These are phyloP conservation scores for Geotrypetes seraphini DNA, from an alignment of 2,797 vertebrate genomes.

Conservation along the genomic window DNA sequence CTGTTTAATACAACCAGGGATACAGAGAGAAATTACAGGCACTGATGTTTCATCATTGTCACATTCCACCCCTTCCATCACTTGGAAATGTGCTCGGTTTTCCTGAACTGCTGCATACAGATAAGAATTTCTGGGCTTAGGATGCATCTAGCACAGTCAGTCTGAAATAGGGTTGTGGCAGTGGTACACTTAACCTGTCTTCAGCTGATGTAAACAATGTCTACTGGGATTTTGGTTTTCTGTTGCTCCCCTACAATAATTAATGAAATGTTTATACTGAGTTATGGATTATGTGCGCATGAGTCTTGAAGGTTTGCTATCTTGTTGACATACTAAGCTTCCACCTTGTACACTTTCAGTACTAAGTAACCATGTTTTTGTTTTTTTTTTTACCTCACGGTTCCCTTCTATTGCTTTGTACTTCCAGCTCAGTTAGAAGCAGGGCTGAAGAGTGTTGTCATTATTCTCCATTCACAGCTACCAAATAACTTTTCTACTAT, in stretches of 20 bases:
- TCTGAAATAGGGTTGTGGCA: background rate
- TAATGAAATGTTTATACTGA: background rate
- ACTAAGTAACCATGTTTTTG: no score
- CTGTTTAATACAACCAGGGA: constrained; percentile 9
- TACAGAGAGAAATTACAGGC: constrained; percentile 1
- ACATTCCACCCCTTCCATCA: background rate
- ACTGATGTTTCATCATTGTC: constrained; percentile 1
- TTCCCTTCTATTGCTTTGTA: no score
- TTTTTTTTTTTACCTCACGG: no score
- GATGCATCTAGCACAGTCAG: background rate
- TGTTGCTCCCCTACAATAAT: background rate
- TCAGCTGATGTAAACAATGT: background rate
- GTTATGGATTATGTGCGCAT: background rate
- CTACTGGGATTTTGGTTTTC: background rate
- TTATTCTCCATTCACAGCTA: no score
- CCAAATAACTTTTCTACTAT: no score
- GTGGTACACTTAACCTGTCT: background rate
- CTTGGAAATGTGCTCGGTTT: constrained; percentile 5
- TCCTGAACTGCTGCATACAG: constrained; percentile 5
- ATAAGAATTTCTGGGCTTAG: background rate
- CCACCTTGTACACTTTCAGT: no score
- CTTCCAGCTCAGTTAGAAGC: no score
- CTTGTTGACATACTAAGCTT: no score
- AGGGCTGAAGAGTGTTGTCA: no score
- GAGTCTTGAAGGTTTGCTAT: no score